A percentile compares a stretch with the other conserved stretches of the same genome.
phyloP scores from a whole-genome alignment of 2,888 invertebrate species.

The Tachystola acroxantha region DNA sequence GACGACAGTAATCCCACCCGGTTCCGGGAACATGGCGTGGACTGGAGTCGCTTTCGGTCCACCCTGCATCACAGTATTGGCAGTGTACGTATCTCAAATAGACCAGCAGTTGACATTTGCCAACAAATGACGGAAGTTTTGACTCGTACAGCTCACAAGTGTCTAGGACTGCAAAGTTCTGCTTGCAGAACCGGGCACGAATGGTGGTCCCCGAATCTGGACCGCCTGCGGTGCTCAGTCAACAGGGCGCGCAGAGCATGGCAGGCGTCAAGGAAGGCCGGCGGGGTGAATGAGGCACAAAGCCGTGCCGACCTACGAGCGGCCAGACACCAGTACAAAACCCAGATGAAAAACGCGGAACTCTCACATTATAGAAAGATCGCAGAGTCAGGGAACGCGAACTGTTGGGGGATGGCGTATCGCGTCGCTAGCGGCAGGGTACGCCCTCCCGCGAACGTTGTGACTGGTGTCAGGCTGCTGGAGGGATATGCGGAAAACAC shows the following conservation, averaged over 20 bases:
- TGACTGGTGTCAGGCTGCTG: conserved; percentile 10
- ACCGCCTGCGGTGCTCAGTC: not conserved
- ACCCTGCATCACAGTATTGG: not conserved
- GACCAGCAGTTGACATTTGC: conserved; percentile 4
- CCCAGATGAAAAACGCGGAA: conserved; percentile 8
- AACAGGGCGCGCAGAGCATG: conserved; percentile 8
- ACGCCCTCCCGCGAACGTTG: conserved; percentile 15
- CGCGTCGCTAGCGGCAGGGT: conserved; percentile 15
- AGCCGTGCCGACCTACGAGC: not conserved
- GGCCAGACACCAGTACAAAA: not conserved
- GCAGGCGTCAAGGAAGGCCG: conserved; percentile 7
- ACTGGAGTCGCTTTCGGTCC: conserved; percentile 1
- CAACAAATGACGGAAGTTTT: conserved; percentile 1
- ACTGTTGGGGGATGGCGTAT: conserved; percentile 17
- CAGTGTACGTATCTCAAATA: not conserved
- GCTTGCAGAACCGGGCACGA: conserved; percentile 9
- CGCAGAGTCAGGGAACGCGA: conserved; percentile 13
- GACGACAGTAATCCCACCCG: not conserved
- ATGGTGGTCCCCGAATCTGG: conserved; percentile 14
- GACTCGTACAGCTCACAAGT: conserved; percentile 2
- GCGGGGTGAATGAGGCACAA: not conserved
- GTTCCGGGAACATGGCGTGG: not conserved
- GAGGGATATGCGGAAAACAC: conserved; percentile 10
- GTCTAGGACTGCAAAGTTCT: conserved; percentile 2
- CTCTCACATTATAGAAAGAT: not conserved